Evolutionary conservation across 2,888 invertebrate species (phyloP).

Genomic region (Chorisops tibialis): DNA sequence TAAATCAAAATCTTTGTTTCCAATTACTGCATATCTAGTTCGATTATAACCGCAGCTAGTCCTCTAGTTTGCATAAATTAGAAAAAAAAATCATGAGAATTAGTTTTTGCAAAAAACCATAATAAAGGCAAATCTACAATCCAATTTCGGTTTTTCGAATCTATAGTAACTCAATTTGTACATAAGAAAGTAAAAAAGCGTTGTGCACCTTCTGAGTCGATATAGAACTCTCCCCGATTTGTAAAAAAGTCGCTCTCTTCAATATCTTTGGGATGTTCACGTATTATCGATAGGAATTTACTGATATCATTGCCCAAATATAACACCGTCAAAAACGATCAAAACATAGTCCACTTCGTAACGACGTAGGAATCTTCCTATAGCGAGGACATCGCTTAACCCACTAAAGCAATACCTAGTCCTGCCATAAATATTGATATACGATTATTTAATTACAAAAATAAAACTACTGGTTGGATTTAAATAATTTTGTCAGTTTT

Average conservation of each 20-base stretch:
- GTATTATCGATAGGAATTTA: conserved; percentile 99
- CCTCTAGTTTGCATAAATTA: conserved; percentile 58
- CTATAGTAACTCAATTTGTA: conserved; percentile 96
- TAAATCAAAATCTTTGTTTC: conserved; percentile 91
- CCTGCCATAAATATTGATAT: no score
- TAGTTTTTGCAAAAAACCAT: not conserved
- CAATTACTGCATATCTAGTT: conserved; percentile 91
- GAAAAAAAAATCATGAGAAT: conserved; percentile 10
- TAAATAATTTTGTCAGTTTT: no score
- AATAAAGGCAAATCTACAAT: conserved; percentile 61
- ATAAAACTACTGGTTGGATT: no score
- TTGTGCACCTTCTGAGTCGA: conserved; percentile 92
- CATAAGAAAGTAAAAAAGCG: conserved; percentile 95
- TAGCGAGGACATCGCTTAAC: conserved; percentile 99
- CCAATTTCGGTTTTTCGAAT: conserved; percentile 77
- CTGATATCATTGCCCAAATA: conserved; percentile 99
- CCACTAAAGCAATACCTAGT: conserved; percentile 97
- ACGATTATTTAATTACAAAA: no score
- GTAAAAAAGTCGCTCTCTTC: conserved; percentile 95
- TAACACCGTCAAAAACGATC: conserved; percentile 99
- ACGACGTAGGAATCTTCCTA: conserved; percentile 97
- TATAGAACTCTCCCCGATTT: conserved; percentile 93
- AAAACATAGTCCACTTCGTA: conserved; percentile 99
- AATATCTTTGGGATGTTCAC: conserved; percentile 98
- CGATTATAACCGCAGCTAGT: conserved; percentile 93